These are phyloP conservation scores for Ellobium chinense DNA, from an alignment of 2,888 invertebrate genomes.

Conservation along the genomic window DNA sequence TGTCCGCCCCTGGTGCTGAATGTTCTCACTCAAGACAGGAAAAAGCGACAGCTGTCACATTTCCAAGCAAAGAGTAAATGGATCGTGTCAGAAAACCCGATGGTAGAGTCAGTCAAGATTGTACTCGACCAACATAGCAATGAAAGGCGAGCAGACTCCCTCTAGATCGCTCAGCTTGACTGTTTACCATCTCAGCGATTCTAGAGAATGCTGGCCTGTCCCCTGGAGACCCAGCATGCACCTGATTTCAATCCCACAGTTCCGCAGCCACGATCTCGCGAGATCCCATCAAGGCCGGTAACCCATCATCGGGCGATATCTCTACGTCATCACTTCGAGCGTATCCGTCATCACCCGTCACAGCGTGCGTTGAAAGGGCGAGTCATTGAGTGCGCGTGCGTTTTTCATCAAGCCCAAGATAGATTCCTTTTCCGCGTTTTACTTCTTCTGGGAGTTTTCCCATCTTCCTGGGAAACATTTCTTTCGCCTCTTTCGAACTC, in stretches of 20 bases:
- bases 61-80: no score
- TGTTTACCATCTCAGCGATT: no score
- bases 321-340: slow-evolving; percentile 44
- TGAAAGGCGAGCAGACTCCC: no score
- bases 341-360: slow-evolving; percentile 43
- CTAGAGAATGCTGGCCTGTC: no score
- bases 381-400: slow-evolving; percentile 35
- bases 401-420: slow-evolving; percentile 25
- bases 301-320: slow-evolving; percentile 38
- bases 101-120: no score
- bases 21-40: no score
- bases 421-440: neutral
- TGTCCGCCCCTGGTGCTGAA: no score
- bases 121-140: no score
- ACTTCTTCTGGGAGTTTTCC: neutral
- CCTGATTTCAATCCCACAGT: slow-evolving; percentile 2
- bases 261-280: neutral
- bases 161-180: no score
- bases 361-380: slow-evolving; percentile 33
- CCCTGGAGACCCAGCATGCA: neutral
- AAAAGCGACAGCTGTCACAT: no score
- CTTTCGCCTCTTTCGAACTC: slow-evolving; percentile 14
- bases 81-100: no score
- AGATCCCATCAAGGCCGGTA: slow-evolving; percentile 9
- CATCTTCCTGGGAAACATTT: slow-evolving; percentile 14